Conservation (phyloP, 2,888 invertebrate genomes). For the Laothoe populi region DNA sequence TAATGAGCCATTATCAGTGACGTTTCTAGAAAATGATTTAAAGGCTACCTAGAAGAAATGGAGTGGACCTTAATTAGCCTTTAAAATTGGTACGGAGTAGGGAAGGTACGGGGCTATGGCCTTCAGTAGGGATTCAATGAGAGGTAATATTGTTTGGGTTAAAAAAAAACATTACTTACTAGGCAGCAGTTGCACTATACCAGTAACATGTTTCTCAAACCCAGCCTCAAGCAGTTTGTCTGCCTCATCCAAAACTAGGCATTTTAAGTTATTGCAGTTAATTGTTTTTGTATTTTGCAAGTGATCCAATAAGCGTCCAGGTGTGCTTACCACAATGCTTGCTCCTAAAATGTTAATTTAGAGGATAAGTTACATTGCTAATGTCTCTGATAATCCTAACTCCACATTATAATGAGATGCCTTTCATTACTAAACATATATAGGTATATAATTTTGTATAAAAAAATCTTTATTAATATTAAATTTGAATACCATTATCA, state of each 20-base stretch:
- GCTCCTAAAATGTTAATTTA: constrained; percentile 83
- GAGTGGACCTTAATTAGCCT: not conserved
- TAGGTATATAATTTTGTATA: no score
- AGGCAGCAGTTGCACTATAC: constrained; percentile 95
- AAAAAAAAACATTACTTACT: constrained; percentile 51
- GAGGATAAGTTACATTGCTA: not conserved
- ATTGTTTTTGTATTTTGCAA: constrained; percentile 95
- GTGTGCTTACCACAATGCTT: constrained; percentile 97
- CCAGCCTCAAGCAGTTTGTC: constrained; percentile 98
- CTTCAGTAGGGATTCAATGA: no score
- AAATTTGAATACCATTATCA: no score
- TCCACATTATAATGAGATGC: no score
- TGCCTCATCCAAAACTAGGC: constrained; percentile 97
- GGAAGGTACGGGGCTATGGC: no score
- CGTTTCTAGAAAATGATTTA: not conserved
- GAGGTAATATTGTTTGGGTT: no score
- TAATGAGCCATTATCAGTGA: not conserved
- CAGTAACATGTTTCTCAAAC: constrained; percentile 97
- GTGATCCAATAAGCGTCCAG: constrained; percentile 97
- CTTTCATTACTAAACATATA: no score
- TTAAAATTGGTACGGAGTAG: no score
- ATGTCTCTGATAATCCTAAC: no score
- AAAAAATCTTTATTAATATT: no score
- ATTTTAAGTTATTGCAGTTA: constrained; percentile 94
- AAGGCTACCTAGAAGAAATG: not conserved